Evolutionary conservation across 2,888 invertebrate genomes (phyloP).

Genomic region (Anticlea derivata): DNA sequence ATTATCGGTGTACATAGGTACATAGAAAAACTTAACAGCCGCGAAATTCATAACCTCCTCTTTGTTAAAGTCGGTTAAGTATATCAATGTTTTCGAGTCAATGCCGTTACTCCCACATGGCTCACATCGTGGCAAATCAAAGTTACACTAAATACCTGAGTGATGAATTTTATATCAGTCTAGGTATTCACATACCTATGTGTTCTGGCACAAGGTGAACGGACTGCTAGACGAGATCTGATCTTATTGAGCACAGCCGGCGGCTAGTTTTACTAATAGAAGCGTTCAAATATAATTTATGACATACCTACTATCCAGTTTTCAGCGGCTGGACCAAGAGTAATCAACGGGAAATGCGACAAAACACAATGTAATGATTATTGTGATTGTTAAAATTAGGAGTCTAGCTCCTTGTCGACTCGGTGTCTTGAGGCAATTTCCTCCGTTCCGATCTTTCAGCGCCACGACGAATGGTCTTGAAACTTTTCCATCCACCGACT

Average conservation of each 20-base stretch:
- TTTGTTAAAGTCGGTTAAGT: too few species aligned
- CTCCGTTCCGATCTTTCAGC: too few species aligned
- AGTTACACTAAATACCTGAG: not conserved
- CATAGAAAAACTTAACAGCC: too few species aligned
- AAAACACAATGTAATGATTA: slow-evolving; percentile 2
- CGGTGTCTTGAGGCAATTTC: too few species aligned
- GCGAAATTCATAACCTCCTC: too few species aligned
- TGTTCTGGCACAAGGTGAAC: slow-evolving; percentile 26
- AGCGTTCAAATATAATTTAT: slow-evolving; percentile 30
- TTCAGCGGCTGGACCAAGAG: slow-evolving; percentile 22
- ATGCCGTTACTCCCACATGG: slow-evolving; percentile 10
- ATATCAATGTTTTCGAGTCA: not conserved
- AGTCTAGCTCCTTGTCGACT: too few species aligned
- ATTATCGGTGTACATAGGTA: too few species aligned
- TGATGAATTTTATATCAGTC: too few species aligned
- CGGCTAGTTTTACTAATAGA: slow-evolving; percentile 27
- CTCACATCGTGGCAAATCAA: not conserved
- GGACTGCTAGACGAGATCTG: slow-evolving; percentile 16
- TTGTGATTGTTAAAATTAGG: not conserved
- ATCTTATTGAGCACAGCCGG: slow-evolving; percentile 21
- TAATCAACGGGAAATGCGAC: slow-evolving; percentile 20
- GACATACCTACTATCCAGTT: slow-evolving; percentile 27
- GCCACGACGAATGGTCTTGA: too few species aligned
- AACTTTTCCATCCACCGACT: too few species aligned
- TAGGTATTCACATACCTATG: not conserved